Conservation (phyloP, 2,888 invertebrate species). For the Euplagia quadripunctaria region DNA sequence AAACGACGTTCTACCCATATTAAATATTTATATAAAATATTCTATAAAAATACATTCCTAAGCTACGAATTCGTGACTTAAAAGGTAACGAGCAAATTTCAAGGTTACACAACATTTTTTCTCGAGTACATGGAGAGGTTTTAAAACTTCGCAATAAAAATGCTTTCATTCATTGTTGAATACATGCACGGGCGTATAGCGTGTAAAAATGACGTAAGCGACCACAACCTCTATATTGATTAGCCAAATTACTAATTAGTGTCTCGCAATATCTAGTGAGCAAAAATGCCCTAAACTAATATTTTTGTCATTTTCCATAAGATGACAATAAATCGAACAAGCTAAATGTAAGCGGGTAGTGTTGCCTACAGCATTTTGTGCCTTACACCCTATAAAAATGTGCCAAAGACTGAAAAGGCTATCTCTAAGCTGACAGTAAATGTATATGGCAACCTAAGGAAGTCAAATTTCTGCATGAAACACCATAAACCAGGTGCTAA, state of each 20-base stretch:
- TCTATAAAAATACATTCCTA: slow-evolving; percentile 25
- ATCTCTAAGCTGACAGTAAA: not conserved
- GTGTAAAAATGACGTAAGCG: slow-evolving; percentile 78
- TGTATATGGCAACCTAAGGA: too few species aligned
- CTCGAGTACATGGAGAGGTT: slow-evolving; percentile 34
- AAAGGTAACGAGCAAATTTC: slow-evolving; percentile 33
- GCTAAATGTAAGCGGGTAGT: not conserved
- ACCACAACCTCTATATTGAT: slow-evolving; percentile 80
- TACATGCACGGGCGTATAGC: slow-evolving; percentile 68
- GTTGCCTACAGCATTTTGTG: not conserved
- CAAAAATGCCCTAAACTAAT: slow-evolving; percentile 22
- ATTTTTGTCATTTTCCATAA: not conserved
- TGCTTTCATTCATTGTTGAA: slow-evolving; percentile 53
- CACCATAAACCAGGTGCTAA: too few species aligned
- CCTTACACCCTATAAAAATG: not conserved
- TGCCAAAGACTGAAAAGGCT: not conserved
- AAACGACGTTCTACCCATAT: slow-evolving; percentile 30
- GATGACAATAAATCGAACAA: not conserved
- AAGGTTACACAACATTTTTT: slow-evolving; percentile 46
- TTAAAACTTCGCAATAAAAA: slow-evolving; percentile 41
- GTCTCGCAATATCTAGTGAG: slow-evolving; percentile 72
- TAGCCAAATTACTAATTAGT: slow-evolving; percentile 71
- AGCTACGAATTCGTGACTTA: slow-evolving; percentile 31
- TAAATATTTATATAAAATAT: slow-evolving; percentile 24
- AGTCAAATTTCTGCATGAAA: too few species aligned